Percentiles rank a stretch among this genome's conserved stretches.
Conservation (phyloP, 1,140 invertebrate species). For the Eubasilissa regina region DNA sequence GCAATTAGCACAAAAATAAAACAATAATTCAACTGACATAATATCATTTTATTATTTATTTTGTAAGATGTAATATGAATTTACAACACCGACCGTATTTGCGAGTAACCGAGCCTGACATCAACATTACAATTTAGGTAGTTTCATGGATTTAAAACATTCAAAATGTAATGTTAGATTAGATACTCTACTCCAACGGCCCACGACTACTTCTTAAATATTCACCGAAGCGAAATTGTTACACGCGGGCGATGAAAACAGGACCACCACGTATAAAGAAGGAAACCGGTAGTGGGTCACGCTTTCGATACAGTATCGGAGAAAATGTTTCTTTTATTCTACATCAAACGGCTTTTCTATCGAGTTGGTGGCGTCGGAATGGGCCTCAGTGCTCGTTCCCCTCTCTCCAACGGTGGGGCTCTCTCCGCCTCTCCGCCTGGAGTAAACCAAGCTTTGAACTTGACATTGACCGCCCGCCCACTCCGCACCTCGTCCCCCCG, state of each 20-base stretch:
- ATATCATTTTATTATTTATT: no score
- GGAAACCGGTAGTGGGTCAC: no score
- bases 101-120: no score
- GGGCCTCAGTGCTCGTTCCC: conserved; percentile 22
- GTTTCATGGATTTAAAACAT: no score
- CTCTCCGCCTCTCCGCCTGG: not conserved
- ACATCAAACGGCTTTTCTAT: not conserved
- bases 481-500: not conserved
- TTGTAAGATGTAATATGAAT: no score
- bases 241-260: not conserved
- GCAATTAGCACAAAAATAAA: no score
- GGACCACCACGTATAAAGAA: not conserved
- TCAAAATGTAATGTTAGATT: no score
- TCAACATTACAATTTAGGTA: no score
- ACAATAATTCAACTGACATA: no score
- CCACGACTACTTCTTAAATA: not conserved
- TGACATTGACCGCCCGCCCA: conserved; percentile 34
- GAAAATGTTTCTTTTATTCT: no score
- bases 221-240: not conserved
- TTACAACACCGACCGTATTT: no score
- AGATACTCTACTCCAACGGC: not conserved
- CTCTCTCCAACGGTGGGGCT: not conserved
- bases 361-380: not conserved
- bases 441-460: conserved; percentile 36
- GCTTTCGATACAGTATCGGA: not conserved